phyloP scores from a whole-genome alignment of 2,113 vertebrate genomes.

The Prunella himalayana region DNA sequence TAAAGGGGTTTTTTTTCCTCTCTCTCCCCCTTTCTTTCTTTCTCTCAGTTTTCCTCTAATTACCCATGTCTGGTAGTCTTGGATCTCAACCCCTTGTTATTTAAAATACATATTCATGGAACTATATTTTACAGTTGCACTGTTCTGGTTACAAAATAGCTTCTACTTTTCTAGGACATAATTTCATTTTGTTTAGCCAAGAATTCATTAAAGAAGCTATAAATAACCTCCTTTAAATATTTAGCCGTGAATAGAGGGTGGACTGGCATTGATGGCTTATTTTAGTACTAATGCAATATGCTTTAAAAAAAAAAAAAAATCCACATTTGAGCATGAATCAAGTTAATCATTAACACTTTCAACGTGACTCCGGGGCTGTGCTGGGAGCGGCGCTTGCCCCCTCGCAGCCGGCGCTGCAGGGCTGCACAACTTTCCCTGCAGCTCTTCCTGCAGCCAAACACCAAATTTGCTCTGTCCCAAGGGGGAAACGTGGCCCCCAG shows the following conservation, averaged over 20 bases:
- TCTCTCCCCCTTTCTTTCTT: not conserved
- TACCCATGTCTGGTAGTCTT: slow-evolving; percentile 61
- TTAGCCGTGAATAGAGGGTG: slow-evolving; percentile 77
- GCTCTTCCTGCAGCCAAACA: not conserved
- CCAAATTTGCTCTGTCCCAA: accelerated
- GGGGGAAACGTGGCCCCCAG: accelerated
- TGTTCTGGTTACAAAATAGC: slow-evolving; percentile 78
- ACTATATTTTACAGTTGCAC: slow-evolving; percentile 73
- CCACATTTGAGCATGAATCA: slow-evolving; percentile 66
- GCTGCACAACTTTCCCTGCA: not conserved
- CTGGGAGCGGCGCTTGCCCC: not conserved
- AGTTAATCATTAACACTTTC: slow-evolving; percentile 70
- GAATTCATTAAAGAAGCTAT: slow-evolving; percentile 79
- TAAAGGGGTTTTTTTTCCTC: slow-evolving; percentile 9
- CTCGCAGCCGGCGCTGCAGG: accelerated
- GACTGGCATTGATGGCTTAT: slow-evolving; percentile 77
- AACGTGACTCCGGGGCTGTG: slow-evolving; percentile 14
- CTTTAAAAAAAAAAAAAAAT: slow-evolving; percentile 55
- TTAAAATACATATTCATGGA: slow-evolving; percentile 77
- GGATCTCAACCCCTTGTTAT: slow-evolving; percentile 64
- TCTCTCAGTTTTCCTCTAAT: slow-evolving; percentile 52
- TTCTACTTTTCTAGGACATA: slow-evolving; percentile 78
- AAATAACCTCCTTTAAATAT: slow-evolving; percentile 79
- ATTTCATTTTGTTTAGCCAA: slow-evolving; percentile 80
- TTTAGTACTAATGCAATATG: slow-evolving; percentile 72